Percentiles rank a stretch among this genome's conserved stretches.
These are phyloP conservation scores for Pogonognathellus flavescens DNA, from an alignment of 1,140 invertebrate genomes.

Conservation along the genomic window DNA sequence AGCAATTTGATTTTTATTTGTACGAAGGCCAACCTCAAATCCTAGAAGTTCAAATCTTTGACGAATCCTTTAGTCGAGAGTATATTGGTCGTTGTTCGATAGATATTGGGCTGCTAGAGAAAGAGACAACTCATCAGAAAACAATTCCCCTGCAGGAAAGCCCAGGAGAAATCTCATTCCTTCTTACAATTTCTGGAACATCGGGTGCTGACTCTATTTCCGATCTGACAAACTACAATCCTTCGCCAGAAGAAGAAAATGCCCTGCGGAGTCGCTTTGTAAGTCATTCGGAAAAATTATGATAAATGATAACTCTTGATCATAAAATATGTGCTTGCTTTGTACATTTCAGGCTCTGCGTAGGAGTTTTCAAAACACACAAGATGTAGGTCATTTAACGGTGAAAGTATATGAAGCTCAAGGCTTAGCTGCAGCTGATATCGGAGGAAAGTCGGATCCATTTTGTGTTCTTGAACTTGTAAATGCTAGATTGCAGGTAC, in stretches of 20 bases:
- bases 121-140: constrained; percentile 91
- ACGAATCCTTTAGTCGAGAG: constrained; percentile 79
- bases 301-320: not conserved
- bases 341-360: constrained; percentile 36
- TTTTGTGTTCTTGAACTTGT: constrained; percentile 97
- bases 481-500: constrained; percentile 85
- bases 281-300: constrained; percentile 67
- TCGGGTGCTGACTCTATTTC: constrained; percentile 92
- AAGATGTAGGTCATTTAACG: constrained; percentile 89
- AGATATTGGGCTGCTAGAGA: constrained; percentile 86
- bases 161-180: constrained; percentile 86
- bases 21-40: constrained; percentile 91
- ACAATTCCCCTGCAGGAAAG: constrained; percentile 91
- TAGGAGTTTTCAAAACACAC: constrained; percentile 69
- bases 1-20: constrained; percentile 97
- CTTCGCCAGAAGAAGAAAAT: constrained; percentile 80
- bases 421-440: constrained; percentile 89
- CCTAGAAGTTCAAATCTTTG: constrained; percentile 91
- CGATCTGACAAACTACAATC: constrained; percentile 86
- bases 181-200: constrained; percentile 95
- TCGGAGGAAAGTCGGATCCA: constrained; percentile 95
- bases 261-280: constrained; percentile 84
- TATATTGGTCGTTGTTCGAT: constrained; percentile 78
- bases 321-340: not conserved
- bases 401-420: constrained; percentile 91